Conservation (phyloP, 2,797 vertebrate genomes). For the Manis javanica region DNA sequence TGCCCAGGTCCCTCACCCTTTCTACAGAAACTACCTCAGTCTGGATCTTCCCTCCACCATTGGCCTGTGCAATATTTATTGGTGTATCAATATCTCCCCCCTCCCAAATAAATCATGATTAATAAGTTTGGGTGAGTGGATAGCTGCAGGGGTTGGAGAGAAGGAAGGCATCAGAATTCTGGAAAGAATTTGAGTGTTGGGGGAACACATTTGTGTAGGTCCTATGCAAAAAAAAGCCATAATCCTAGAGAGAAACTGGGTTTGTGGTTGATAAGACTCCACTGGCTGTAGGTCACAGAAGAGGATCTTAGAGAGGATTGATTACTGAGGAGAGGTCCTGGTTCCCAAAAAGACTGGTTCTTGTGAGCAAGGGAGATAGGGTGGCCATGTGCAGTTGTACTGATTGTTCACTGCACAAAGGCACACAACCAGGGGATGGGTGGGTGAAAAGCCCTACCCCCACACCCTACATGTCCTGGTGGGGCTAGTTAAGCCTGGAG, state of each 20-base stretch:
- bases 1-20: not conserved
- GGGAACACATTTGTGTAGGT: not conserved
- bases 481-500: not conserved
- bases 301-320: not conserved
- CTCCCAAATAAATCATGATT: conserved; percentile 72
- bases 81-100: not conserved
- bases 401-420: not conserved
- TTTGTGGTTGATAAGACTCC: not conserved
- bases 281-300: not conserved
- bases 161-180: not conserved
- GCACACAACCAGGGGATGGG: not conserved
- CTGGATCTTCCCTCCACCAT: not conserved
- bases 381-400: not conserved
- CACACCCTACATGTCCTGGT: not conserved
- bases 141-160: not conserved
- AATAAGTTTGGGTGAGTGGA: not conserved
- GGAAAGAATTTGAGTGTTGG: not conserved
- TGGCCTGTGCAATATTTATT: conserved; percentile 64
- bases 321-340: not conserved
- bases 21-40: conserved; percentile 65
- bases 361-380: not conserved
- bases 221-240: not conserved
- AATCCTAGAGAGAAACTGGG: not conserved
- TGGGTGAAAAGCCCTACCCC: not conserved
- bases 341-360: not conserved